These are phyloP conservation scores for Epizoanthus ramosus DNA, from an alignment of 92 coral and sea anemone species.

Conservation along the genomic window DNA sequence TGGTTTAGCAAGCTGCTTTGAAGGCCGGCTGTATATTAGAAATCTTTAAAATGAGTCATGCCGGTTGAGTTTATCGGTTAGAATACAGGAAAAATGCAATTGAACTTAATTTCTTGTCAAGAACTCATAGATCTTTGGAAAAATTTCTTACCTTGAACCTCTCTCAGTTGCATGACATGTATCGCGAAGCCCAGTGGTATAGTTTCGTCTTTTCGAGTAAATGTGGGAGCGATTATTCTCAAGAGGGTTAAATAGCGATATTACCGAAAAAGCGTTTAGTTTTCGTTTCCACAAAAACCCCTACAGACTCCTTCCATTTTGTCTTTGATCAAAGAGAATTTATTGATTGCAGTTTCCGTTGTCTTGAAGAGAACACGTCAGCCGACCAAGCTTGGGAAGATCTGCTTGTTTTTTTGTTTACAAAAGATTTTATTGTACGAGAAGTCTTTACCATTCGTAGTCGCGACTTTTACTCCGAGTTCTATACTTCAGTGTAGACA, in stretches of 20 bases:
- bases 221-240: constrained; percentile 2
- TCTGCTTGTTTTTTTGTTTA: constrained; percentile 63
- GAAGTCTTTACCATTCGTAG: constrained; percentile 55
- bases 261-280: constrained; percentile 19
- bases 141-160: background rate
- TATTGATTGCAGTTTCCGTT: constrained; percentile 38
- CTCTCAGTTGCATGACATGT: constrained; percentile 6
- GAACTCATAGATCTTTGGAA: constrained; percentile 28
- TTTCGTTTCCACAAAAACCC: constrained; percentile 18
- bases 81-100: constrained; percentile 3
- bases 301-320: constrained; percentile 32
- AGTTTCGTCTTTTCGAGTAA: background rate
- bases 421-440: constrained; percentile 63
- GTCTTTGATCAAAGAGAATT: constrained; percentile 29
- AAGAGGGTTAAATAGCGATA: constrained; percentile 1
- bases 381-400: background rate
- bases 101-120: constrained; percentile 10
- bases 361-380: constrained; percentile 11
- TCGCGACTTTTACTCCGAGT: constrained; percentile 39
- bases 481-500: background rate
- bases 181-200: constrained; percentile 8
- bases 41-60: background rate
- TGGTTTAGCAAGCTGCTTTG: constrained; percentile 36
- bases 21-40: background rate
- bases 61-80: background rate